Percentiles rank a stretch among this genome's conserved stretches.
phyloP scores from a whole-genome alignment of 2,113 vertebrate genomes.

The Syngnathoides biaculeatus region DNA sequence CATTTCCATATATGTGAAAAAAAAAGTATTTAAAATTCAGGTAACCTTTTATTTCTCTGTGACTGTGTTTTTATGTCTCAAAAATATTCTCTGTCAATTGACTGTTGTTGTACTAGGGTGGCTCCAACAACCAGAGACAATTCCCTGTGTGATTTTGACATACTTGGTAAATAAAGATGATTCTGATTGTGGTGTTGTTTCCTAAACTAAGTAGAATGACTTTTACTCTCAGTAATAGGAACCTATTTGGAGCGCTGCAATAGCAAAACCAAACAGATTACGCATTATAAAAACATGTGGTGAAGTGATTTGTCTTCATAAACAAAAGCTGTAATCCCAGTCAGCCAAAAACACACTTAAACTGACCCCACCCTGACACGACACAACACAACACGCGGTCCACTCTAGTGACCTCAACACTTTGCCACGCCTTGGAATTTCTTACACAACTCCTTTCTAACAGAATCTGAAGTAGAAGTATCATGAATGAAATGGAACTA shows the following conservation, averaged over 20 bases:
- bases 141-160: too few relatives aligned
- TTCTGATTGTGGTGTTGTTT: too few relatives aligned
- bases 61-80: too few relatives aligned
- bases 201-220: constrained; percentile 31
- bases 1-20: too few relatives aligned
- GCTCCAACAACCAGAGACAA: too few relatives aligned
- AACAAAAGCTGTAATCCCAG: constrained; percentile 29
- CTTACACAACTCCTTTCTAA: constrained; percentile 46
- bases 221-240: constrained; percentile 13
- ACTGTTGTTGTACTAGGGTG: too few relatives aligned
- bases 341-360: constrained; percentile 49
- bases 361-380: constrained; percentile 56
- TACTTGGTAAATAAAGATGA: too few relatives aligned
- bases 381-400: constrained; percentile 48
- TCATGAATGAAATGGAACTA: constrained; percentile 1
- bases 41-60: too few relatives aligned
- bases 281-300: not conserved
- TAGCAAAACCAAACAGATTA: constrained; percentile 3
- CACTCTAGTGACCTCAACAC: constrained; percentile 54
- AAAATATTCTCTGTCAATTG: too few relatives aligned
- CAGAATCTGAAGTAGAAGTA: constrained; percentile 8
- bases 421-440: constrained; percentile 48
- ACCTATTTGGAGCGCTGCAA: not conserved
- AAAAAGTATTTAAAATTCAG: too few relatives aligned
- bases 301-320: constrained; percentile 2